Conservation (phyloP, 2,113 vertebrate species). For the Smithornis capensis region DNA sequence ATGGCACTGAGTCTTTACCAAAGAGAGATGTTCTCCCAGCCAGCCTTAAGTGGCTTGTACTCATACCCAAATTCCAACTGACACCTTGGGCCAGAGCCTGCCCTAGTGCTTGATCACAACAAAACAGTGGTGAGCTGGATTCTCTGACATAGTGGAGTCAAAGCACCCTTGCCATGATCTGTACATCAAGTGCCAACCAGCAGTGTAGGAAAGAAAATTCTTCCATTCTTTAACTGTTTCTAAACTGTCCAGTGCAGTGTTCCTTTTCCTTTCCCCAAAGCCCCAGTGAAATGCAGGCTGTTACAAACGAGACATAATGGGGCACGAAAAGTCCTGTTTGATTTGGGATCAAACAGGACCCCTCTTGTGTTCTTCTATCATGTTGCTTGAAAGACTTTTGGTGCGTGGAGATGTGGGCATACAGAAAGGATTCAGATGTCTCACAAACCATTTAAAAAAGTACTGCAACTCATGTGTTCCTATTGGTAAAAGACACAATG, state of each 20-base stretch:
- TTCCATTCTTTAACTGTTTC: background rate
- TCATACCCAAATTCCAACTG: background rate
- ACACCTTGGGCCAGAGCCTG: background rate
- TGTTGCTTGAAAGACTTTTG: background rate
- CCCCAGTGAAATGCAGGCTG: background rate
- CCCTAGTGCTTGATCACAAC: background rate
- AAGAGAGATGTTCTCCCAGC: background rate
- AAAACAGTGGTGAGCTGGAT: background rate
- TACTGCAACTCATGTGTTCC: background rate
- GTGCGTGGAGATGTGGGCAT: background rate
- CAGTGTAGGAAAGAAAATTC: background rate
- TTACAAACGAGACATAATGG: background rate
- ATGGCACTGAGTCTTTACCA: background rate
- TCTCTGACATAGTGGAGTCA: background rate
- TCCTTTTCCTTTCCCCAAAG: background rate
- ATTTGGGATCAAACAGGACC: no score
- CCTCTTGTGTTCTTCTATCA: background rate
- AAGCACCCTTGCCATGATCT: accelerated
- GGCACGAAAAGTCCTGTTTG: no score
- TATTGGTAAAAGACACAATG: background rate
- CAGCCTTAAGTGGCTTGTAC: background rate
- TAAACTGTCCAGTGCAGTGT: background rate
- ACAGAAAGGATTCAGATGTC: background rate
- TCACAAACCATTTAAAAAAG: background rate
- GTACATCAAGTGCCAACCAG: background rate